These are phyloP conservation scores for Colletes gigas DNA, from an alignment of 1,140 invertebrate genomes.

Conservation along the genomic window DNA sequence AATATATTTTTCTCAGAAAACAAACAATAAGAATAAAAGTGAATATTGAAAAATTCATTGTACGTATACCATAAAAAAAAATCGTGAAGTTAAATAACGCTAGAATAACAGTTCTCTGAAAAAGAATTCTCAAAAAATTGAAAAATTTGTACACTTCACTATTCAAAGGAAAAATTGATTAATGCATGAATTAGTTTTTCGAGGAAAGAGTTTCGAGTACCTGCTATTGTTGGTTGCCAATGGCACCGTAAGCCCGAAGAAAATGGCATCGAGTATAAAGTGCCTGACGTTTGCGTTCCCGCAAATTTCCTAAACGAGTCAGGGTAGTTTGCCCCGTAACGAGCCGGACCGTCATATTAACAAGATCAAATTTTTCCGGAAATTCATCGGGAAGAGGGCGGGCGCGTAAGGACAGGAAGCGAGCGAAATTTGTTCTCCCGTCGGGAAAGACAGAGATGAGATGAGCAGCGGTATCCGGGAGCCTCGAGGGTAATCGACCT, in stretches of 20 bases:
- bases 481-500: conserved; percentile 62
- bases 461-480: conserved; percentile 33
- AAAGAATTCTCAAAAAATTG: too few relatives aligned
- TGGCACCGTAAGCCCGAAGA: neutral
- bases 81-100: too few relatives aligned
- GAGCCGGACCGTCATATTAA: conserved; percentile 50
- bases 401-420: neutral
- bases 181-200: too few relatives aligned
- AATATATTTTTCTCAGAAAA: too few relatives aligned
- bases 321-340: conserved; percentile 47
- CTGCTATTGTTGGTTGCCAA: too few relatives aligned
- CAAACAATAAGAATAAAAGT: too few relatives aligned
- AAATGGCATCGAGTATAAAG: neutral
- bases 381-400: conserved; percentile 19
- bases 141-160: too few relatives aligned
- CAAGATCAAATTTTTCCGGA: conserved; percentile 59
- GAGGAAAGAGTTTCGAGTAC: too few relatives aligned
- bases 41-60: too few relatives aligned
- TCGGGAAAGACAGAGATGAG: conserved; percentile 31
- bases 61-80: too few relatives aligned
- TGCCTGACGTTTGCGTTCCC: neutral
- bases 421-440: conserved; percentile 1
- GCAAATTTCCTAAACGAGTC: conserved; percentile 36
- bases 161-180: too few relatives aligned
- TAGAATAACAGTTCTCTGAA: too few relatives aligned